These are phyloP conservation scores for Siderastrea radians DNA, from an alignment of 92 coral and sea anemone species.

Conservation along the genomic window DNA sequence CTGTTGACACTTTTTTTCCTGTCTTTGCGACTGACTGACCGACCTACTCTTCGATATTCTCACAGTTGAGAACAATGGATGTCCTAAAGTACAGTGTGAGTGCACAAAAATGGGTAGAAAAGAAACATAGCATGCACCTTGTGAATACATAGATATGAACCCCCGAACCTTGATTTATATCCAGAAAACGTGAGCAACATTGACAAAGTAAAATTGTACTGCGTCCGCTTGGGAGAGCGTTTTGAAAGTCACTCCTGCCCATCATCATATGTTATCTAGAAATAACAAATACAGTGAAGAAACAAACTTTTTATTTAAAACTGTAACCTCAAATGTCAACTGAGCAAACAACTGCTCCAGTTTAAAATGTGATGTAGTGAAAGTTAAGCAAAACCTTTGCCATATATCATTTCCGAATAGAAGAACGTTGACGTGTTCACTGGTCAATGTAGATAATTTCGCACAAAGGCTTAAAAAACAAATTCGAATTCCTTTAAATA, in stretches of 20 bases:
- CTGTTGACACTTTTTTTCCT: background rate
- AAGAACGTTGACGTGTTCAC: too few species aligned
- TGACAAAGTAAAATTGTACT: slow-evolving; percentile 6
- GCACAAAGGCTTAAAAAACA: too few species aligned
- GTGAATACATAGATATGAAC: too few species aligned
- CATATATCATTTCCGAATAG: slow-evolving; percentile 4
- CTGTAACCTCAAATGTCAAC: slow-evolving; percentile 28
- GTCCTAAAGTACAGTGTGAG: slow-evolving; percentile 9
- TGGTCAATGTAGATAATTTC: too few species aligned
- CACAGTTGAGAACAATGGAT: slow-evolving; percentile 10
- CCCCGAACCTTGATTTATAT: too few species aligned
- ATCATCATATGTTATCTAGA: background rate
- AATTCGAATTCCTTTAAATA: too few species aligned
- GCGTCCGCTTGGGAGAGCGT: slow-evolving; percentile 13
- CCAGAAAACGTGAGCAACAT: too few species aligned
- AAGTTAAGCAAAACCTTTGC: background rate
- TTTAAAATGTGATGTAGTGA: background rate
- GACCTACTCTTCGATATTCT: slow-evolving; percentile 16
- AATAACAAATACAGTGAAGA: background rate
- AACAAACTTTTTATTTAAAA: slow-evolving; percentile 8
- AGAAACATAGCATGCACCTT: background rate
- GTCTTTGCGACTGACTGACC: slow-evolving; percentile 16
- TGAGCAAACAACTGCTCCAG: slow-evolving; percentile 19
- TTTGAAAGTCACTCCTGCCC: slow-evolving; percentile 1
- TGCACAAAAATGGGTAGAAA: slow-evolving; percentile 18